phyloP scores from a whole-genome alignment of 2,888 invertebrate genomes.

The Acanthosoma haemorrhoidale region DNA sequence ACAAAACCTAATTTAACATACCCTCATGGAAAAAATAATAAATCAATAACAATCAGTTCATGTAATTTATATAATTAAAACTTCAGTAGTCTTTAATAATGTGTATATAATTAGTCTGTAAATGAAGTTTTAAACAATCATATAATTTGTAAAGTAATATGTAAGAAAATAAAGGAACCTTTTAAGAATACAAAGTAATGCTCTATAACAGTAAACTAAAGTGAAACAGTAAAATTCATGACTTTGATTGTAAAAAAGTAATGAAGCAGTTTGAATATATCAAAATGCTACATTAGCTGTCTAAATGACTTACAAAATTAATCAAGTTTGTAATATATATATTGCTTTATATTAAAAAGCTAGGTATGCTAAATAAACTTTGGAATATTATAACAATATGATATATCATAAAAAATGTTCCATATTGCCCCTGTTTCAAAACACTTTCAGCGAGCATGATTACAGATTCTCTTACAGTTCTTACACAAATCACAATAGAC shows the following conservation, averaged over 20 bases:
- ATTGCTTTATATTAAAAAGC: conserved; percentile 18
- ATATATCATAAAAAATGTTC: conserved; percentile 4
- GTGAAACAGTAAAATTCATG: too few species aligned
- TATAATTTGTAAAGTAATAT: too few species aligned
- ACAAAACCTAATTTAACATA: too few species aligned
- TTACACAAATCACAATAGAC: conserved; percentile 15
- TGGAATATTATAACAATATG: conserved; percentile 25
- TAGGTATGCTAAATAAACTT: conserved; percentile 38
- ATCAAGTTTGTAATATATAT: background rate
- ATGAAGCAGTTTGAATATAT: background rate
- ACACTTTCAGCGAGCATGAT: background rate
- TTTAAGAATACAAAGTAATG: too few species aligned
- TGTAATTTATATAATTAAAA: too few species aligned
- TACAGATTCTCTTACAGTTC: conserved; percentile 14
- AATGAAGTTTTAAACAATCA: too few species aligned
- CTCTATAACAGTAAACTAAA: too few species aligned
- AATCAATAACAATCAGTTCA: too few species aligned
- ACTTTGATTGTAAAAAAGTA: background rate
- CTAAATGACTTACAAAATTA: conserved; percentile 3
- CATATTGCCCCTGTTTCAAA: conserved; percentile 13
- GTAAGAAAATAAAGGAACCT: too few species aligned
- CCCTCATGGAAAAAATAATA: too few species aligned
- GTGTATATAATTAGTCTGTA: too few species aligned
- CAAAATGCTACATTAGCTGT: background rate
- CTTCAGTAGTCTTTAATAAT: too few species aligned